phyloP scores from a whole-genome alignment of 2,888 invertebrate genomes.

The Diarsia brunnea region DNA sequence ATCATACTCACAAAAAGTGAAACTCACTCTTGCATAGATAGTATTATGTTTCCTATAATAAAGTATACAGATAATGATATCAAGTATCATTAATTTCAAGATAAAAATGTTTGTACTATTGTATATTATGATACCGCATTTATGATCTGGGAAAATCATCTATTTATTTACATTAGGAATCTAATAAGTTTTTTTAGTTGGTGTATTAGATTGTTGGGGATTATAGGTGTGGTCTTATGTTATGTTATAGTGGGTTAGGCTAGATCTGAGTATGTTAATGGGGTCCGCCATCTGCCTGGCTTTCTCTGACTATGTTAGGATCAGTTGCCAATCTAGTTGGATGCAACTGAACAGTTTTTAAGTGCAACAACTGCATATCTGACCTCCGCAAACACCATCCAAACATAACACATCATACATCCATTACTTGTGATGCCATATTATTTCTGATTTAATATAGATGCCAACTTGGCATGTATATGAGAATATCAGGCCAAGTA shows the following conservation, averaged over 20 bases:
- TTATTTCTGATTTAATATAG: constrained; percentile 11
- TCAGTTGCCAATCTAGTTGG: not conserved
- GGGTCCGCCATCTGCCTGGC: not conserved
- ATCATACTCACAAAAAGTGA: constrained; percentile 8
- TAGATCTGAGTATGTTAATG: not conserved
- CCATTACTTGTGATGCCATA: constrained; percentile 12
- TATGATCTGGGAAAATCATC: not conserved
- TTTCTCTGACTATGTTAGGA: not conserved
- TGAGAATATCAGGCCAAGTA: constrained; percentile 30
- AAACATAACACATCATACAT: not conserved
- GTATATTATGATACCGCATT: not conserved
- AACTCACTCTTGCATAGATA: constrained; percentile 9
- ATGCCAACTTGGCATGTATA: constrained; percentile 49
- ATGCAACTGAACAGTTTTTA: not conserved
- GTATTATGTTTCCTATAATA: constrained; percentile 4
- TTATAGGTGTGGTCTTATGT: too few relatives aligned
- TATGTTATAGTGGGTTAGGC: not conserved
- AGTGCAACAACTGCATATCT: not conserved
- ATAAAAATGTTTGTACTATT: constrained; percentile 23
- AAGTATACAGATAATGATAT: constrained; percentile 15
- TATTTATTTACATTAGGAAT: constrained; percentile 12
- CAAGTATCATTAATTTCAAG: constrained; percentile 17
- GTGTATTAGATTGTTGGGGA: too few relatives aligned
- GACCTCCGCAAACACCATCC: not conserved
- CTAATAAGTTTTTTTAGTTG: too few relatives aligned